These are phyloP conservation scores for Lagodon rhomboides DNA, from an alignment of 2,797 vertebrate species.

Conservation along the genomic window DNA sequence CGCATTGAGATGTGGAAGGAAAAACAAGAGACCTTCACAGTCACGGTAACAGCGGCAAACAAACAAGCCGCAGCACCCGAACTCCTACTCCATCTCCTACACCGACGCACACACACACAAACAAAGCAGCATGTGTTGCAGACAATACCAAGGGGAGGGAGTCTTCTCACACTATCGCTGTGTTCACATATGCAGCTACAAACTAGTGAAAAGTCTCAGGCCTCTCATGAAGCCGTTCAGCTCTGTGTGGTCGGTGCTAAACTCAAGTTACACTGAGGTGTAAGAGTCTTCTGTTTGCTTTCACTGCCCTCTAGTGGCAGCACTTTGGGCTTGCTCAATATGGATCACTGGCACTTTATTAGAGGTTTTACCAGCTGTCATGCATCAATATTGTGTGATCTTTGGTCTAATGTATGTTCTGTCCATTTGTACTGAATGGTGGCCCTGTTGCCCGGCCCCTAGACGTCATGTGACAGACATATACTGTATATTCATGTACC, in stretches of 20 bases:
- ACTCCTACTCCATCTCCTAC: neutral
- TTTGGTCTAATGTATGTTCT: neutral
- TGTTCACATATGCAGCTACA: neutral
- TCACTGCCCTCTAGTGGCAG: conserved; percentile 71
- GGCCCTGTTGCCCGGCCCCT: too few relatives aligned
- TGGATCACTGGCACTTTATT: neutral
- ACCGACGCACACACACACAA: neutral
- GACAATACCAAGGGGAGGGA: neutral
- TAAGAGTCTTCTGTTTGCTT: conserved; percentile 36
- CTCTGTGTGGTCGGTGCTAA: neutral
- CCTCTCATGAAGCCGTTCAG: neutral
- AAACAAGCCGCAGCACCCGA: neutral
- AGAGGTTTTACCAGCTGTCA: neutral
- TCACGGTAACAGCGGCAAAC: neutral
- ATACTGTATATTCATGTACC: neutral
- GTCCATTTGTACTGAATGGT: neutral
- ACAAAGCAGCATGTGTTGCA: neutral
- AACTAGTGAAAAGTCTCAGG: neutral
- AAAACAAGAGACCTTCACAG: neutral
- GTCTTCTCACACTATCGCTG: accelerated
- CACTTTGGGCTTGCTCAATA: neutral
- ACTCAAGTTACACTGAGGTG: neutral
- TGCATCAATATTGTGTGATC: neutral
- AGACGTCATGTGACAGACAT: neutral
- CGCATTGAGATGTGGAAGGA: neutral